A percentile compares a stretch with the other conserved stretches of the same genome.
Conservation (phyloP, 1,140 invertebrate species). For the Solenopsis fugax region DNA sequence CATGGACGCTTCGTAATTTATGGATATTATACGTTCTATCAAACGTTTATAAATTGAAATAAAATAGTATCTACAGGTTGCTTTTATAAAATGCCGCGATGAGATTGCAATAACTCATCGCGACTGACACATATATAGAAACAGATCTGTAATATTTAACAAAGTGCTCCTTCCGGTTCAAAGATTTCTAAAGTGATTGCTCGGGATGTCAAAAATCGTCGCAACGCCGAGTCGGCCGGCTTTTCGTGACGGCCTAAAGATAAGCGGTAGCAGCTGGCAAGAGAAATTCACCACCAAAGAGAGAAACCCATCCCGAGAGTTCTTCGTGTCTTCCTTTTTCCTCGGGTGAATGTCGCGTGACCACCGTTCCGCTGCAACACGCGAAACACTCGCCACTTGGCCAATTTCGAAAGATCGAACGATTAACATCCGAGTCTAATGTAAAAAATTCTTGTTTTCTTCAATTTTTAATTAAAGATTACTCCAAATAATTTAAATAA, state of each 20-base stretch:
- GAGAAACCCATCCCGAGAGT: conserved; percentile 41
- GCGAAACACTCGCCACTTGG: conserved; percentile 13
- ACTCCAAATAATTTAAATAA: neutral
- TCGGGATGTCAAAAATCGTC: conserved; percentile 40
- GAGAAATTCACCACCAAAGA: conserved; percentile 50
- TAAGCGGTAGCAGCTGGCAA: conserved; percentile 41
- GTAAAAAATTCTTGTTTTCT: neutral
- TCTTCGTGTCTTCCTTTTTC: conserved; percentile 37
- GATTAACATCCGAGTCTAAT: conserved; percentile 10
- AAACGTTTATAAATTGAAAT: neutral
- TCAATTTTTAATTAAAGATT: neutral
- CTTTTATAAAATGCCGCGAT: neutral
- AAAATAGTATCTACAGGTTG: neutral
- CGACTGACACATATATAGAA: neutral
- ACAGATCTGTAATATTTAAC: neutral
- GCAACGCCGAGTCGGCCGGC: neutral
- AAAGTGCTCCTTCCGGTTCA: neutral
- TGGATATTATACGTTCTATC: neutral
- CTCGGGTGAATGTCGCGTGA: conserved; percentile 37
- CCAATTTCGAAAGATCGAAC: conserved; percentile 26
- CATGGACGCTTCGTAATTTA: conserved; percentile 1
- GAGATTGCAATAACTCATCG: neutral
- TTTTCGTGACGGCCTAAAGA: conserved; percentile 55
- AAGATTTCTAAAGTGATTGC: conserved; percentile 20
- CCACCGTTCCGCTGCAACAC: neutral